Conservation (phyloP, 2,797 vertebrate genomes). For the Malacoraja senta region DNA sequence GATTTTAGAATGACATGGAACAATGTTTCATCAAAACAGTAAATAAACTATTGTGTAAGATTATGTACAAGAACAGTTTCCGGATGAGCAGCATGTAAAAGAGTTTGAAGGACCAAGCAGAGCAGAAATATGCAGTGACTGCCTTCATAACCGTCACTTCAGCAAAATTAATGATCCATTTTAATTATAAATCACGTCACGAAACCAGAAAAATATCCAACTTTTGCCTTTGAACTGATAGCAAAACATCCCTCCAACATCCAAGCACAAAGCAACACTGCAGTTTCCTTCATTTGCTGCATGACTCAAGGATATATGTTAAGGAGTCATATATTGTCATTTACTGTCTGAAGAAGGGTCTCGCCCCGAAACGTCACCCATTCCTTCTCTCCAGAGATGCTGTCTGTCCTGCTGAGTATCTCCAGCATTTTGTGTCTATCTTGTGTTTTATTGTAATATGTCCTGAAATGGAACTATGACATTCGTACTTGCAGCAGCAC, state of each 20-base stretch:
- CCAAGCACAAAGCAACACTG: background rate
- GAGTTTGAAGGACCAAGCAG: background rate
- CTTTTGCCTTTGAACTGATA: background rate
- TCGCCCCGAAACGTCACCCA: too few relatives aligned
- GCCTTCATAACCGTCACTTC: background rate
- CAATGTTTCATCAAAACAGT: background rate
- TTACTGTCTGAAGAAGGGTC: too few relatives aligned
- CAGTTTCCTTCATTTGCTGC: background rate
- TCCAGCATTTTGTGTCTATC: too few relatives aligned
- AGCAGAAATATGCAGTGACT: background rate
- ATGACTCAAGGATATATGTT: background rate
- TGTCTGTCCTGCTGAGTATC: too few relatives aligned
- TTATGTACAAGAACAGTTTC: background rate
- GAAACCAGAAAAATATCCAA: background rate
- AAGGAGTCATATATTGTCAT: background rate
- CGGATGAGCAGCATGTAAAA: background rate
- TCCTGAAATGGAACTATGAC: too few relatives aligned
- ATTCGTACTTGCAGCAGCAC: too few relatives aligned
- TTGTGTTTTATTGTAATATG: too few relatives aligned
- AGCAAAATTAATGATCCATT: constrained; percentile 15
- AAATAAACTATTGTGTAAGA: background rate
- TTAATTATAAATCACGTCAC: constrained; percentile 4
- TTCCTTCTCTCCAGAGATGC: too few relatives aligned
- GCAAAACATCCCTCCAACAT: background rate
- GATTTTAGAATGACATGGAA: background rate